Conservation (phyloP, 2,797 vertebrate genomes). For the Dicrostonyx torquatus region DNA sequence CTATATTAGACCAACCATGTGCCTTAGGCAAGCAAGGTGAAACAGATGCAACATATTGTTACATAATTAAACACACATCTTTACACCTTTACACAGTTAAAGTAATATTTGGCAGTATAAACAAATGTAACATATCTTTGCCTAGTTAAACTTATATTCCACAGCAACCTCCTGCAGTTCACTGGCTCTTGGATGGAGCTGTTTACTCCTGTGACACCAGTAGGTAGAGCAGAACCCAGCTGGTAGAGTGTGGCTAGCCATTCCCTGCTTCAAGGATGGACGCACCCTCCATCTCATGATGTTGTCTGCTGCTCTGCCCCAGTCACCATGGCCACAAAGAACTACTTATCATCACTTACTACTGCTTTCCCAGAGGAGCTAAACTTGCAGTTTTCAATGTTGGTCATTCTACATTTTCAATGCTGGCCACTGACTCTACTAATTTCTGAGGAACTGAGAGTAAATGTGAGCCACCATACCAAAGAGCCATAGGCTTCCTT, state of each 20-base stretch:
- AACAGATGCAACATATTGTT: too few species aligned
- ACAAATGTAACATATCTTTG: too few species aligned
- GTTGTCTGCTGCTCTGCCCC: neutral
- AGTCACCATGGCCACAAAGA: neutral
- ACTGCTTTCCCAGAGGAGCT: too few species aligned
- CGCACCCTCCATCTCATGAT: neutral
- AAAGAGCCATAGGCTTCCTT: accelerated
- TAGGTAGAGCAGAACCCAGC: neutral
- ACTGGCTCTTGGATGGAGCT: too few species aligned
- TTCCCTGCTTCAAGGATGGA: neutral
- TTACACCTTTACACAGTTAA: too few species aligned
- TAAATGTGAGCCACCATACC: neutral
- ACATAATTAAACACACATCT: too few species aligned
- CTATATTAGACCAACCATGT: too few species aligned
- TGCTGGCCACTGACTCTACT: too few species aligned
- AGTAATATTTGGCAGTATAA: too few species aligned
- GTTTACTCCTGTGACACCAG: neutral
- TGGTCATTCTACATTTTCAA: neutral
- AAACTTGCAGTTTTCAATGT: neutral
- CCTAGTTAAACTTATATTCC: too few species aligned
- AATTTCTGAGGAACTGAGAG: neutral
- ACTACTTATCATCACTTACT: too few species aligned
- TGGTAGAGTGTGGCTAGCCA: neutral
- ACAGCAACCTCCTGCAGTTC: neutral
- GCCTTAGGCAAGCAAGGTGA: too few species aligned